A percentile compares a stretch with the other conserved stretches of the same genome.
These are phyloP conservation scores for Metellina segmentata DNA, from an alignment of 2,888 invertebrate genomes.

Conservation along the genomic window DNA sequence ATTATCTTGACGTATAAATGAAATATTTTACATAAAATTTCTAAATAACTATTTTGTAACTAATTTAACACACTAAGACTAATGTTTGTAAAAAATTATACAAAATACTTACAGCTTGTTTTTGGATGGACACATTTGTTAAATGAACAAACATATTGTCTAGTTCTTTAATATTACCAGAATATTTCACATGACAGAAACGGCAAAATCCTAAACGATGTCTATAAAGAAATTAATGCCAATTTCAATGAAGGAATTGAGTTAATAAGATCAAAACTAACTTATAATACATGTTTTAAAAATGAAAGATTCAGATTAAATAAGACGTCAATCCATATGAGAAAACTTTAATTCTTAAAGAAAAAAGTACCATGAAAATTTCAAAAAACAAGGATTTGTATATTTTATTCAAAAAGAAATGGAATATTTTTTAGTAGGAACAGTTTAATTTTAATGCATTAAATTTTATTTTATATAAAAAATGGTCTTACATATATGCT, in stretches of 20 bases:
- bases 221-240: slow-evolving; percentile 43
- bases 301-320: neutral
- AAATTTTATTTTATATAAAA: slow-evolving; percentile 7
- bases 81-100: neutral
- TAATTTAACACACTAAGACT: neutral
- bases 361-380: neutral
- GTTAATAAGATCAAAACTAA: neutral
- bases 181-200: slow-evolving; percentile 96
- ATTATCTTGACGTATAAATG: neutral
- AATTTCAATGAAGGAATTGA: slow-evolving; percentile 1
- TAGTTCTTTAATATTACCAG: slow-evolving; percentile 81
- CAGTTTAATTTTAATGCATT: neutral
- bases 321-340: neutral
- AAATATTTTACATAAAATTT: neutral
- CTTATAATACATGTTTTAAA: neutral
- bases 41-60: neutral
- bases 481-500: slow-evolving; percentile 89
- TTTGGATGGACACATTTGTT: slow-evolving; percentile 98
- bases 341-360: neutral
- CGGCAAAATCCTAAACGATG: slow-evolving; percentile 91
- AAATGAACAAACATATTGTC: slow-evolving; percentile 94
- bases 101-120: slow-evolving; percentile 88
- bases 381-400: too few species aligned
- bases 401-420: too few species aligned
- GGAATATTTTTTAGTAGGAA: neutral